Evolutionary conservation across 2,113 vertebrate species (phyloP).

Genomic region (Dinomys branickii): DNA sequence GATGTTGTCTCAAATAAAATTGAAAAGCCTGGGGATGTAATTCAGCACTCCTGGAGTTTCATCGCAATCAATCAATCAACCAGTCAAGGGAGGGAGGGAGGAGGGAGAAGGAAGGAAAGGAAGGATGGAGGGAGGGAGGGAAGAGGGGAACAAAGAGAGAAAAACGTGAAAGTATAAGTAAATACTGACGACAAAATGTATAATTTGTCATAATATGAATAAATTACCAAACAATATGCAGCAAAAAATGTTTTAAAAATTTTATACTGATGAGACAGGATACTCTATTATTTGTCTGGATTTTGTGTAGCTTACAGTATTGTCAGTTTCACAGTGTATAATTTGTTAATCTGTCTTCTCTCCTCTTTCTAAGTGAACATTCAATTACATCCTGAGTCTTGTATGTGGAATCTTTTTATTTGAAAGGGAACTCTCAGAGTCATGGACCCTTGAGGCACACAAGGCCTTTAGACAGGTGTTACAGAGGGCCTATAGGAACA

Average conservation of each 20-base stretch:
- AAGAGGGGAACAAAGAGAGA: no score
- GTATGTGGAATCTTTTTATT: not conserved
- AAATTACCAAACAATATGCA: not conserved
- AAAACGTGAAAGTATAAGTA: not conserved
- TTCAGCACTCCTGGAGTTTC: not conserved
- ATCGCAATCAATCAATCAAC: not conserved
- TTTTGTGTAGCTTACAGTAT: not conserved
- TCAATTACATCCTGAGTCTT: not conserved
- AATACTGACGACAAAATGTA: not conserved
- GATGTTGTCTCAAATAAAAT: not conserved
- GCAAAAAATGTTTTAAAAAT: not conserved
- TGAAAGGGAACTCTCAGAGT: not conserved
- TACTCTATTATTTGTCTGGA: not conserved
- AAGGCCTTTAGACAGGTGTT: not conserved
- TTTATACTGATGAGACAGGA: not conserved
- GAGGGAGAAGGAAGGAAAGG: not conserved
- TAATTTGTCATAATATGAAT: not conserved
- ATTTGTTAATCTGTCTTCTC: not conserved
- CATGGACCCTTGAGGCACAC: not conserved
- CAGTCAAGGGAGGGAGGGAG: not conserved
- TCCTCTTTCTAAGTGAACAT: conserved; percentile 28
- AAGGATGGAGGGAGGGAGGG: not conserved
- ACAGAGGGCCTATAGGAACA: not conserved
- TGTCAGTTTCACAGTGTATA: not conserved
- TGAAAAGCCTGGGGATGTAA: not conserved